These are phyloP conservation scores for Dinocampus coccinellae DNA, from an alignment of 2,888 invertebrate species.

Conservation along the genomic window DNA sequence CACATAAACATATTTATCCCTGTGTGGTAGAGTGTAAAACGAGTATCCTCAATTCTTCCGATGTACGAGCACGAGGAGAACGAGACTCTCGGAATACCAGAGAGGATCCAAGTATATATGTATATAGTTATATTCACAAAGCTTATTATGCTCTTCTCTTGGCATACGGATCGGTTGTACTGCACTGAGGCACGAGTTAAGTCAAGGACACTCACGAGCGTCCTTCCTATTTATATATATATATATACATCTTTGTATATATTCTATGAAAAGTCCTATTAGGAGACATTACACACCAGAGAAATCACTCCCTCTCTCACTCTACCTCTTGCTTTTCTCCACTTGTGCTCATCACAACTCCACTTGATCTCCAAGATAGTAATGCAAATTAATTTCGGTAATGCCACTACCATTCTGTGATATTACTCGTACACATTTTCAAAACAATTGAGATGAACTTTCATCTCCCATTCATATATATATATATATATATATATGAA, in stretches of 20 bases:
- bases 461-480: background rate
- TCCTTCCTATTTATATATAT: conserved; percentile 50
- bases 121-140: conserved; percentile 55
- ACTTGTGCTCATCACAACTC: background rate
- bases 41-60: conserved; percentile 53
- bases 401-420: background rate
- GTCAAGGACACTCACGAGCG: conserved; percentile 61
- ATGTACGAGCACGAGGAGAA: conserved; percentile 44
- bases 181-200: conserved; percentile 55
- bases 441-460: conserved; percentile 3
- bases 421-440: background rate
- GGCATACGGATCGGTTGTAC: conserved; percentile 39
- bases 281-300: conserved; percentile 16
- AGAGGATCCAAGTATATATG: conserved; percentile 47
- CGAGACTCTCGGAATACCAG: conserved; percentile 44
- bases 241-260: conserved; percentile 27
- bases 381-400: background rate
- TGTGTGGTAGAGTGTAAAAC: conserved; percentile 9
- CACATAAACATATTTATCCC: background rate
- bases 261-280: conserved; percentile 43
- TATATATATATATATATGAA: background rate
- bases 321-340: conserved; percentile 20
- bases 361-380: conserved; percentile 10
- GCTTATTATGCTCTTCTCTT: conserved; percentile 61
- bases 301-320: conserved; percentile 28